Conservation (phyloP, 2,888 invertebrate species). For the Zele albiditarsus region DNA sequence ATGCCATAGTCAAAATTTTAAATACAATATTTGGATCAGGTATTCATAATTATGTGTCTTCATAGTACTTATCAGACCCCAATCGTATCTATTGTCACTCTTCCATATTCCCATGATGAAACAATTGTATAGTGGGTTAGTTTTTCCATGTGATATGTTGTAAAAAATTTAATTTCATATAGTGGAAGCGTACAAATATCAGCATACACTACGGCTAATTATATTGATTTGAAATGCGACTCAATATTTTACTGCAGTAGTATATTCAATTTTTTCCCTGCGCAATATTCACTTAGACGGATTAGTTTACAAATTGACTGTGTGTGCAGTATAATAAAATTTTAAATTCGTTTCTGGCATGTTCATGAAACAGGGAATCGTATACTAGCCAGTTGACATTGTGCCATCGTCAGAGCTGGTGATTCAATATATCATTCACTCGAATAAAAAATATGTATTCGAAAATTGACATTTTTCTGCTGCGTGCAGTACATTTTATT, state of each 20-base stretch:
- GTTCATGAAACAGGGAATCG: not conserved
- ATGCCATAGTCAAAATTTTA: no score
- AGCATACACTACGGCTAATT: not conserved
- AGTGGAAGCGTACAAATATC: not conserved
- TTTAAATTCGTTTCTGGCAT: not conserved
- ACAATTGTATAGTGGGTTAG: no score
- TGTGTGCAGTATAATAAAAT: not conserved
- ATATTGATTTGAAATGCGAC: no score
- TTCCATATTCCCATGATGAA: not conserved
- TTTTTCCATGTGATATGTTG: conserved; percentile 24
- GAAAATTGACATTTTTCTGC: not conserved
- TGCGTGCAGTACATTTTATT: not conserved
- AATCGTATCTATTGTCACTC: conserved; percentile 43
- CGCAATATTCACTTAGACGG: not conserved
- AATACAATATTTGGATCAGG: no score
- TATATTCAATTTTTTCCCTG: not conserved
- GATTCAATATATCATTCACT: not conserved
- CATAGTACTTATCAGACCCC: no score
- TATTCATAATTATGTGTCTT: no score
- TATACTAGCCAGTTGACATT: not conserved
- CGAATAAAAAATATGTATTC: not conserved
- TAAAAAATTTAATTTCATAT: not conserved
- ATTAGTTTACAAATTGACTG: not conserved
- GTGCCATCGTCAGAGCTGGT: not conserved
- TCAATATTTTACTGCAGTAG: not conserved